phyloP scores from a whole-genome alignment of 2,888 invertebrate genomes.

The Caenorhabditis parvicauda region DNA sequence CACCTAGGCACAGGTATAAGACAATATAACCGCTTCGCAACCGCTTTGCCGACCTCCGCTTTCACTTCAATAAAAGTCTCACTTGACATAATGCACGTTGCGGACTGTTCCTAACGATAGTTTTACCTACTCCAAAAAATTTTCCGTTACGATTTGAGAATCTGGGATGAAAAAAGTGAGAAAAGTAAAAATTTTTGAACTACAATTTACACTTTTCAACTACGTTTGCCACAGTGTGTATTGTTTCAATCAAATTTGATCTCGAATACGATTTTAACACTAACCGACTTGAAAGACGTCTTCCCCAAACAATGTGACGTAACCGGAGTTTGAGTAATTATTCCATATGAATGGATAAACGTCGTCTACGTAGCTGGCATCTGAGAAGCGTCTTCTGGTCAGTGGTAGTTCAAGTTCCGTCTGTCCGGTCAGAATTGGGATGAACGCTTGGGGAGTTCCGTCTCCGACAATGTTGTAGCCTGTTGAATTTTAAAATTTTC shows the following conservation, averaged over 20 bases:
- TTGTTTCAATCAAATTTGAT: too few relatives aligned
- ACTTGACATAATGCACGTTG: too few relatives aligned
- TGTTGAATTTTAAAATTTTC: conserved; percentile 3
- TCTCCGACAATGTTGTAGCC: conserved; percentile 66
- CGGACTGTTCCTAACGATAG: too few relatives aligned
- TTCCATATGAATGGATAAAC: conserved; percentile 66
- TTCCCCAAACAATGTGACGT: conserved; percentile 78
- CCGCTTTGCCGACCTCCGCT: too few relatives aligned
- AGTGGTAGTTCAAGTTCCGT: conserved; percentile 63
- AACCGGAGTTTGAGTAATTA: conserved; percentile 62
- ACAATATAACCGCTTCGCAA: too few relatives aligned
- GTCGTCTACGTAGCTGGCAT: conserved; percentile 64
- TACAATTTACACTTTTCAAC: too few relatives aligned
- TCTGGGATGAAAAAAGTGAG: neutral
- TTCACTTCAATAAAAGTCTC: too few relatives aligned
- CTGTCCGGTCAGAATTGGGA: conserved; percentile 65
- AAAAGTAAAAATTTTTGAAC: neutral
- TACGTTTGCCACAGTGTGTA: too few relatives aligned
- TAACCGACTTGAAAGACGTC: conserved; percentile 78
- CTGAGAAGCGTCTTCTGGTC: conserved; percentile 53
- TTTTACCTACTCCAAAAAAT: neutral
- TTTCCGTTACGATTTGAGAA: neutral
- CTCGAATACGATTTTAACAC: too few relatives aligned
- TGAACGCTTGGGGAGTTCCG: conserved; percentile 65
- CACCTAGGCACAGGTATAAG: too few relatives aligned